Evolutionary conservation across 2,888 invertebrate genomes (phyloP).

Genomic region (Aelia acuminata): DNA sequence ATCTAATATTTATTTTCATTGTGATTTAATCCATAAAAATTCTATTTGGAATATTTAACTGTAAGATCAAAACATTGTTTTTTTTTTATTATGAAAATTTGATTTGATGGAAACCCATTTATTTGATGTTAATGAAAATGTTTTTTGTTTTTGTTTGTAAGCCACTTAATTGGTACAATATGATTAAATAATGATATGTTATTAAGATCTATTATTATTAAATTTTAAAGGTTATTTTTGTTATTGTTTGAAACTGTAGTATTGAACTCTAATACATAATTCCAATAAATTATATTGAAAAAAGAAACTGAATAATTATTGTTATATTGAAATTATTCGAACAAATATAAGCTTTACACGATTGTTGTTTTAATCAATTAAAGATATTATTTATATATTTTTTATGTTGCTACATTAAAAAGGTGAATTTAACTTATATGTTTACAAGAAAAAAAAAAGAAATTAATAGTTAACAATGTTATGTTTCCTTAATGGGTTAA

Average conservation of each 20-base stretch:
- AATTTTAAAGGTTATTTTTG: neutral
- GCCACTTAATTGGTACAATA: neutral
- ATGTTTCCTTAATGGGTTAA: too few species aligned
- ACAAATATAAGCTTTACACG: constrained; percentile 6
- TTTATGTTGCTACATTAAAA: too few species aligned
- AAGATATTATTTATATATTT: constrained; percentile 24
- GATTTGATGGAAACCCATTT: neutral
- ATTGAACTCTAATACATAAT: neutral
- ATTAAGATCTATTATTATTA: neutral
- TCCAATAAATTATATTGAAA: neutral
- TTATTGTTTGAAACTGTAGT: neutral
- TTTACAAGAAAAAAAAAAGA: too few species aligned
- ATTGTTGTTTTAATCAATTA: neutral
- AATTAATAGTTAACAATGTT: too few species aligned
- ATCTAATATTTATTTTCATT: neutral
- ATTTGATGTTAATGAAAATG: neutral
- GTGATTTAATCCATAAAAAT: neutral
- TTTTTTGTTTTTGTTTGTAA: neutral
- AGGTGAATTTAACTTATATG: too few species aligned
- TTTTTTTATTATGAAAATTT: neutral
- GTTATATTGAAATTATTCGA: constrained; percentile 1
- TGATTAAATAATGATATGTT: neutral
- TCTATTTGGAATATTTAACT: neutral
- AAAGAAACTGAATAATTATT: neutral
- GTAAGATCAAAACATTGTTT: neutral